phyloP scores from a whole-genome alignment of 2,113 vertebrate species.

The Dissostichus mawsoni region DNA sequence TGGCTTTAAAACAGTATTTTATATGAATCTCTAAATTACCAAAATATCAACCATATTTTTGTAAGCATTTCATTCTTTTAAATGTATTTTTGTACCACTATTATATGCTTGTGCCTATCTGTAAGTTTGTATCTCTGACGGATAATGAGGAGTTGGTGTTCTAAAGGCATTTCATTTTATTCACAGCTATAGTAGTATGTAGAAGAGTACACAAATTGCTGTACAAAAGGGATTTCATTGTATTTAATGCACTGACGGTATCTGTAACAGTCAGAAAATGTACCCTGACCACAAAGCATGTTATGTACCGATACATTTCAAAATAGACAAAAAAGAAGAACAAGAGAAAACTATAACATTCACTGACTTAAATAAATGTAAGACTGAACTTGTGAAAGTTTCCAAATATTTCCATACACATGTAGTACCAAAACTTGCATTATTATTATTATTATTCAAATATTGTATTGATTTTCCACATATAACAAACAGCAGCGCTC shows the following conservation, averaged over 20 bases:
- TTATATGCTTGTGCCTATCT: not conserved
- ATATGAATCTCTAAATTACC: not conserved
- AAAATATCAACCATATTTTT: not conserved
- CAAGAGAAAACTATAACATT: not conserved
- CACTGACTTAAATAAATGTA: too few species aligned
- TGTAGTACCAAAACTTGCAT: not conserved
- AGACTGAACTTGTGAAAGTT: not conserved
- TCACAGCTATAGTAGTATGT: not conserved
- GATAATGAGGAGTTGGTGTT: not conserved
- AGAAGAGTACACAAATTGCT: not conserved
- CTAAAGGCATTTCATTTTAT: not conserved
- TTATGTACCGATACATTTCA: not conserved
- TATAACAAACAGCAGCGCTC: too few species aligned
- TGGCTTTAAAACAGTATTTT: not conserved
- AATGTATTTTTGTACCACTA: constrained; percentile 9
- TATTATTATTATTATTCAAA: not conserved
- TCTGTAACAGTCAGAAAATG: not conserved
- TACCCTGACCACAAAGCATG: not conserved
- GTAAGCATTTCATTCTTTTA: not conserved
- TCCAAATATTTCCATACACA: not conserved
- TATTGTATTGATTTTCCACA: too few species aligned
- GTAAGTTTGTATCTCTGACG: not conserved
- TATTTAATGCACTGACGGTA: not conserved
- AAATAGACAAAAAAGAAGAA: not conserved
- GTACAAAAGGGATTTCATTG: not conserved